Percentiles rank a stretch among this genome's conserved stretches.
Conservation (phyloP, 2,797 vertebrate genomes). For the Erethizon dorsatum region DNA sequence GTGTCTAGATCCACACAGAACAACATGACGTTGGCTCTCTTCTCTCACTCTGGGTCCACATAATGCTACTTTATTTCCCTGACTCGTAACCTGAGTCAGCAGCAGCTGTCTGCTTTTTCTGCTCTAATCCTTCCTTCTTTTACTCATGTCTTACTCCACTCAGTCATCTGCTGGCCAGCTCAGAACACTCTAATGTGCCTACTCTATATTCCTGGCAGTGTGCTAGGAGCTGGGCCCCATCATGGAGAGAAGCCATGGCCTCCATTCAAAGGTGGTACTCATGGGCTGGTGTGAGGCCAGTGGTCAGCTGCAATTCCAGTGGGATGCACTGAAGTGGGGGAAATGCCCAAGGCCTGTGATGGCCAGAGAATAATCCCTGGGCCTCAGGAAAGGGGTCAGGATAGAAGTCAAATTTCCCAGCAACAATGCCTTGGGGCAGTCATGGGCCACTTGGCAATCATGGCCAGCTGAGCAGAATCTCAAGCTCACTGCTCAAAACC, state of each 20-base stretch:
- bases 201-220: neutral
- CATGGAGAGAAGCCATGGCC: neutral
- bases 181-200: neutral
- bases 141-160: neutral
- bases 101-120: neutral
- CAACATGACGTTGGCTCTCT: fast-evolving
- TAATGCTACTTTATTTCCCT: neutral
- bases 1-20: neutral
- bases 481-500: neutral
- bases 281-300: neutral
- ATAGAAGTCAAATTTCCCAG: neutral
- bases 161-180: neutral
- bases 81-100: fast-evolving
- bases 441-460: neutral
- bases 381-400: too few relatives aligned
- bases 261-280: neutral
- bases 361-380: neutral
- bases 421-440: fast-evolving
- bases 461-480: neutral
- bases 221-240: neutral
- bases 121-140: neutral
- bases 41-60: neutral
- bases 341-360: fast-evolving
- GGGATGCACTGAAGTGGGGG: neutral
- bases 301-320: neutral